These are phyloP conservation scores for Adrianichthys oophorus DNA, from an alignment of 2,797 vertebrate species.

Conservation along the genomic window DNA sequence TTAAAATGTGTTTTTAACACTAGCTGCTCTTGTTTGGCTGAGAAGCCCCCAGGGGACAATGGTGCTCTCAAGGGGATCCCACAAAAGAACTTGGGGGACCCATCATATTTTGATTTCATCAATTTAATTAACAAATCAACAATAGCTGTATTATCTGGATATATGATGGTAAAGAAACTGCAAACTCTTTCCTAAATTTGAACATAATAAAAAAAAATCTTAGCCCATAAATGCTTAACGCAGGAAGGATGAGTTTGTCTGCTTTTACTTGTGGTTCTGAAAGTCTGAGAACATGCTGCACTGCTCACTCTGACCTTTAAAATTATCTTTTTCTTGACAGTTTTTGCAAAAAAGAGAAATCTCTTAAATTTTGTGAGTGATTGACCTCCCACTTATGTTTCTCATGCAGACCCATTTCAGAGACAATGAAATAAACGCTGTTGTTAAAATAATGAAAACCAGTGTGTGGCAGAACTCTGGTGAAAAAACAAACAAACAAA, in stretches of 20 bases:
- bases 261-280: conserved; percentile 4
- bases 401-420: conserved; percentile 38
- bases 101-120: background rate
- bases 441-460: conserved; percentile 74
- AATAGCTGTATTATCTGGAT: conserved; percentile 28
- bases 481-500: conserved; percentile 58
- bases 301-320: background rate
- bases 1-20: conserved; percentile 72
- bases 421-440: conserved; percentile 68
- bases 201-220: conserved; percentile 43
- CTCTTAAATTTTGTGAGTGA: conserved; percentile 42
- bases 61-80: conserved; percentile 51
- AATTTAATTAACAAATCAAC: too few species aligned
- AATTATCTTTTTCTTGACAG: conserved; percentile 13
- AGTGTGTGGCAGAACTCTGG: conserved; percentile 42
- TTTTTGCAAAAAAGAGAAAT: conserved; percentile 34
- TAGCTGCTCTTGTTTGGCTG: conserved; percentile 45
- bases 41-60: conserved; percentile 50
- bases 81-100: conserved; percentile 22
- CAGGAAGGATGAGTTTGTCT: conserved; percentile 16
- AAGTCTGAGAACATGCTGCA: background rate
- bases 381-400: conserved; percentile 38
- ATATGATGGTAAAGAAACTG: conserved; percentile 20
- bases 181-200: conserved; percentile 47
- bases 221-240: conserved; percentile 33